Evolutionary conservation across 1,140 invertebrate genomes (phyloP).

Genomic region (Ooceraea biroi): DNA sequence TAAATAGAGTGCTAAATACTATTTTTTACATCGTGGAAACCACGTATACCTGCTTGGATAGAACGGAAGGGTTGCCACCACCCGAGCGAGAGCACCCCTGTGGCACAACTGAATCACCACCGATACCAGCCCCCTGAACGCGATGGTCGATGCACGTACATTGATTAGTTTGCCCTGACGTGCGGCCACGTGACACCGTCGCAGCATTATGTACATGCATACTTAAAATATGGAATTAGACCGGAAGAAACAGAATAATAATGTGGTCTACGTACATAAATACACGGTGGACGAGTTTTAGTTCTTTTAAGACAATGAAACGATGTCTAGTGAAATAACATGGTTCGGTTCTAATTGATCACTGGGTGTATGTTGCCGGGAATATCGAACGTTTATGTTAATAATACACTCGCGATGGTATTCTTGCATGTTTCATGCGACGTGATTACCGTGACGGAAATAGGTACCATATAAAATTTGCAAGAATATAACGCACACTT

Average conservation of each 20-base stretch:
- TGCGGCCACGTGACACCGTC: constrained; percentile 71
- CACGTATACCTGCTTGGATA: not conserved
- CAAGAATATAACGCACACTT: constrained; percentile 3
- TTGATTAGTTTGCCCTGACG: constrained; percentile 76
- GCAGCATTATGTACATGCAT: constrained; percentile 37
- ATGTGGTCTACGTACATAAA: not conserved
- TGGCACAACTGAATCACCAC: constrained; percentile 72
- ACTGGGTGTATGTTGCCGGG: not conserved
- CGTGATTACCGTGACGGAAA: not conserved
- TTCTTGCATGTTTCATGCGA: not conserved
- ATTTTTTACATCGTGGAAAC: not conserved
- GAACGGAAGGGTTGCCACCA: constrained; percentile 49
- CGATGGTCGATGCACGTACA: constrained; percentile 78
- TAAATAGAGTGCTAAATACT: not conserved
- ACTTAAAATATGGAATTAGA: constrained; percentile 29
- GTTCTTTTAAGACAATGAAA: not conserved
- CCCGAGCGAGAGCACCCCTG: constrained; percentile 63
- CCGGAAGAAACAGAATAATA: constrained; percentile 41
- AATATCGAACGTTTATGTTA: constrained; percentile 20
- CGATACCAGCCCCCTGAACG: constrained; percentile 73
- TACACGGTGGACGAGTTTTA: not conserved
- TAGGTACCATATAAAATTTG: not conserved
- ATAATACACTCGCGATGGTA: constrained; percentile 12
- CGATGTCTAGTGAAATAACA: not conserved
- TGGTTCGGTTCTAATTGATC: not conserved